A percentile compares a stretch with the other conserved stretches of the same genome.
These are phyloP conservation scores for Globodera rostochiensis DNA, from an alignment of 1,140 invertebrate genomes.

Conservation along the genomic window DNA sequence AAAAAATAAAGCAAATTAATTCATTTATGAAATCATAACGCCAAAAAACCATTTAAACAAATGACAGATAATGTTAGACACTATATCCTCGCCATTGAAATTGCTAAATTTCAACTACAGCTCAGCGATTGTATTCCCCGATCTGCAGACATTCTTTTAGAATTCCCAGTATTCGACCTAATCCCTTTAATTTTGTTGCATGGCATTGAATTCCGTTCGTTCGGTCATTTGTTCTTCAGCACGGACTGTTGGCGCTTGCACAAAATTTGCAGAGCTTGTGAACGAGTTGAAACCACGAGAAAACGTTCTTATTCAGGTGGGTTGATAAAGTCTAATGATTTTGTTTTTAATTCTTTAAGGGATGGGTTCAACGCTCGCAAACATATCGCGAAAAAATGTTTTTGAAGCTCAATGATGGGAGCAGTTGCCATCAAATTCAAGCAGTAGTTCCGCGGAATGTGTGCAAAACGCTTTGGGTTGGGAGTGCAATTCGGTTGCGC, in stretches of 20 bases:
- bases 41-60: too few species aligned
- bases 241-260: not conserved
- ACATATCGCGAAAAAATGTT: conserved; percentile 42
- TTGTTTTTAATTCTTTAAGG: conserved; percentile 30
- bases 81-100: too few species aligned
- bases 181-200: not conserved
- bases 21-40: too few species aligned
- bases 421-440: conserved; percentile 38
- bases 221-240: not conserved
- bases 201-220: not conserved
- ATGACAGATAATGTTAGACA: too few species aligned
- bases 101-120: too few species aligned
- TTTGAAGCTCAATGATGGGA: conserved; percentile 50
- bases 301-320: not conserved
- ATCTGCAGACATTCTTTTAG: too few species aligned
- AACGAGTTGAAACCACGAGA: not conserved
- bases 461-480: conserved; percentile 33
- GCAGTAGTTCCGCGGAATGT: conserved; percentile 49
- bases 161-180: too few species aligned
- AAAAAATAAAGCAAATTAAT: too few species aligned
- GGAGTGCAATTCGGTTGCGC: conserved; percentile 49
- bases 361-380: conserved; percentile 50
- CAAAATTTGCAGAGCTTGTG: not conserved
- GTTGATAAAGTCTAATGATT: not conserved
- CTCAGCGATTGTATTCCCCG: too few species aligned